phyloP scores from a whole-genome alignment of 2,888 invertebrate genomes.

The Callyntrura sp. region DNA sequence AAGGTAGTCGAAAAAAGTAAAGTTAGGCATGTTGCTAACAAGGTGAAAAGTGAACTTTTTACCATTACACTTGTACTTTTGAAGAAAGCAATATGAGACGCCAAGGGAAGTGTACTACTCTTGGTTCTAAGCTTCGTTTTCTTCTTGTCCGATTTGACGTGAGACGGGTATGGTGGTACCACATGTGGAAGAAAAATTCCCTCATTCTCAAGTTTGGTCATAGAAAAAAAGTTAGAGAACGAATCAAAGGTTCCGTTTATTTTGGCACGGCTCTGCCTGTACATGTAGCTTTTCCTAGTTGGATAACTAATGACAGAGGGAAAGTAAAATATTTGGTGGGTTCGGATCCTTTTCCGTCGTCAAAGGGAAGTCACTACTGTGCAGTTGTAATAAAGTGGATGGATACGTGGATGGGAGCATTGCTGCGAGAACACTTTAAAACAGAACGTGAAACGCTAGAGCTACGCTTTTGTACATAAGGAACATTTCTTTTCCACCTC shows the following conservation, averaged over 20 bases:
- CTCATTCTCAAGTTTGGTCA: constrained; percentile 4
- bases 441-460: background rate
- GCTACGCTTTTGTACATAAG: background rate
- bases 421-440: background rate
- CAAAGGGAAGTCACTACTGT: constrained; percentile 3
- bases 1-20: background rate
- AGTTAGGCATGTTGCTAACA: background rate
- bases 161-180: background rate
- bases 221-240: background rate
- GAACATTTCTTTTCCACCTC: constrained; percentile 36
- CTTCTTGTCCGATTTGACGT: background rate
- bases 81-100: constrained; percentile 34
- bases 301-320: constrained; percentile 14
- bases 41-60: constrained; percentile 55
- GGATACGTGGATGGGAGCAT: constrained; percentile 4
- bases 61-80: constrained; percentile 9
- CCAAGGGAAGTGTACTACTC: background rate
- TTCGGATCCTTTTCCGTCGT: background rate
- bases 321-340: constrained; percentile 17
- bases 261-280: constrained; percentile 20
- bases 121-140: background rate
- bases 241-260: background rate
- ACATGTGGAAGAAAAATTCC: constrained; percentile 17
- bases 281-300: background rate
- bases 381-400: constrained; percentile 24